Percentiles rank a stretch among this genome's conserved stretches.
Conservation (phyloP, 2,888 invertebrate genomes). For the Xylota sylvarum region DNA sequence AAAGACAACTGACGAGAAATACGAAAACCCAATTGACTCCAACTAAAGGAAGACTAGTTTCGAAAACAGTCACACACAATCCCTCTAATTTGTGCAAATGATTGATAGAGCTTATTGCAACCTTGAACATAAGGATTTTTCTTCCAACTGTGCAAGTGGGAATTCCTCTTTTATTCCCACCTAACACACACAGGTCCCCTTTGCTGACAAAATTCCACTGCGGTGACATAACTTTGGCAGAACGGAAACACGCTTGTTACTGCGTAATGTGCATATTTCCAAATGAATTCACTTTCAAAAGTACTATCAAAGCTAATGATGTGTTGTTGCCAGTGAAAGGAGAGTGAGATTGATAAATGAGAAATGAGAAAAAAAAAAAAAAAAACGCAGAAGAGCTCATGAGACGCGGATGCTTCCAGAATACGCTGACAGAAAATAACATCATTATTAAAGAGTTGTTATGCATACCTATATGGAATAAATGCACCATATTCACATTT, state of each 20-base stretch:
- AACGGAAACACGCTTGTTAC: not conserved
- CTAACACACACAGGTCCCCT: no score
- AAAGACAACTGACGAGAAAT: no score
- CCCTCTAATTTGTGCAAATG: no score
- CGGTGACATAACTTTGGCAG: not conserved
- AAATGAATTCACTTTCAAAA: slow-evolving; percentile 37
- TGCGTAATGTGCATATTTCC: slow-evolving; percentile 12
- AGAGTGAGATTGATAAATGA: not conserved
- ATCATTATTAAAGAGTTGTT: slow-evolving; percentile 39
- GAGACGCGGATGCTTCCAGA: slow-evolving; percentile 9
- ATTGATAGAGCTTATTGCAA: no score
- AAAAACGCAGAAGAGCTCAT: not conserved
- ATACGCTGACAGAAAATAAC: slow-evolving; percentile 23
- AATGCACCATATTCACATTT: not conserved
- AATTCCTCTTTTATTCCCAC: not conserved
- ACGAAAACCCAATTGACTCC: no score
- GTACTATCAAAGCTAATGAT: slow-evolving; percentile 37
- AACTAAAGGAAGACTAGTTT: no score
- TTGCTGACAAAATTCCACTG: not conserved
- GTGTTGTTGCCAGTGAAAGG: slow-evolving; percentile 21
- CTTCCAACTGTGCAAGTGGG: no score
- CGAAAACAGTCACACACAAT: no score
- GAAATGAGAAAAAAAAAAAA: not conserved
- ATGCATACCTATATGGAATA: slow-evolving; percentile 29
- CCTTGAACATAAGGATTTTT: no score